These are phyloP conservation scores for Colinus virginianus DNA, from an alignment of 2,113 vertebrate genomes.

Conservation along the genomic window DNA sequence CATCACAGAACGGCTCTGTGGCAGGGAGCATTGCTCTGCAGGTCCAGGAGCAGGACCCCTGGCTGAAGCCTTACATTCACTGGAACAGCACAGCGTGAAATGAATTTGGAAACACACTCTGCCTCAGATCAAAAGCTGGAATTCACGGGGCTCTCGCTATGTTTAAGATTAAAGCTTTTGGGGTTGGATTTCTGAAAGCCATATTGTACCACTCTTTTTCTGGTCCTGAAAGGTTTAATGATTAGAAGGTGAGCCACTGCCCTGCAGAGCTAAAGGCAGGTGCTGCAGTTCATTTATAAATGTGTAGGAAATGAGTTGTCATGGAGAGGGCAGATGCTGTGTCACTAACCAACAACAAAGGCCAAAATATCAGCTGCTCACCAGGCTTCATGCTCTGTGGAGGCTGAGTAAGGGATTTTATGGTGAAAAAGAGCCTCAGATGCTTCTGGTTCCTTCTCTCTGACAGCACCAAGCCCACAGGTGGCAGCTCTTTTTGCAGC, in stretches of 20 bases:
- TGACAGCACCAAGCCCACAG: neutral
- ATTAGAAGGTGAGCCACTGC: slow-evolving; percentile 21
- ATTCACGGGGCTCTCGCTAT: slow-evolving; percentile 36
- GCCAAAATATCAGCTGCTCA: slow-evolving; percentile 23
- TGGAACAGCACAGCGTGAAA: slow-evolving; percentile 63
- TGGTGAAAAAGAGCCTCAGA: neutral
- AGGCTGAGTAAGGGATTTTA: neutral
- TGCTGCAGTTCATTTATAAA: slow-evolving; percentile 26
- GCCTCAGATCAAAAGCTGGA: slow-evolving; percentile 58
- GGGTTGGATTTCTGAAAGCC: slow-evolving; percentile 32
- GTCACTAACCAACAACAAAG: slow-evolving; percentile 55
- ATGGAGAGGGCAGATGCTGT: slow-evolving; percentile 44
- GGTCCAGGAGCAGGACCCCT: neutral
- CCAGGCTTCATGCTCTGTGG: rapidly evolving
- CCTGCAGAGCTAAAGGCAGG: slow-evolving; percentile 22
- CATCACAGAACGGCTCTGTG: neutral
- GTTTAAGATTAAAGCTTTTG: slow-evolving; percentile 56
- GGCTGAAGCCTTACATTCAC: slow-evolving; percentile 43
- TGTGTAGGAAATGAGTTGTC: slow-evolving; percentile 37
- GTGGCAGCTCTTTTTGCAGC: neutral
- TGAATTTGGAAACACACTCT: slow-evolving; percentile 59
- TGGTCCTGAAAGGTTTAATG: slow-evolving; percentile 32
- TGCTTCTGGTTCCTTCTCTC: neutral
- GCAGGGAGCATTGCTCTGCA: neutral
- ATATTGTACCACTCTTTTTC: slow-evolving; percentile 33